Evolutionary conservation across 2,888 invertebrate species (phyloP).

Genomic region (Apodemia mormo): DNA sequence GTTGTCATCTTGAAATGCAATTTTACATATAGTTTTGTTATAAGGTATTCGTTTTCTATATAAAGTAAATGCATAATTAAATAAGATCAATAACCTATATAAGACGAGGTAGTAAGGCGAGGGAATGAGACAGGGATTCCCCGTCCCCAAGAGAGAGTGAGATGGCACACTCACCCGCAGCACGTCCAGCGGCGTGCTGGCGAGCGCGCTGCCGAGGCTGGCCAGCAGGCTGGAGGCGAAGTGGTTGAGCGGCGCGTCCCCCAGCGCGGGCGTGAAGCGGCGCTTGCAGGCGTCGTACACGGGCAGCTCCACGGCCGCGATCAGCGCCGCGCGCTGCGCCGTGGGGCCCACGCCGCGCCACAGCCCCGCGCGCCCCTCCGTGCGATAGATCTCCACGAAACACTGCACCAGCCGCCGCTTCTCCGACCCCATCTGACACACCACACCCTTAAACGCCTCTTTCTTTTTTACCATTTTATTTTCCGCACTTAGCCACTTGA

Average conservation of each 20-base stretch:
- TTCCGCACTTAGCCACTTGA: too few relatives aligned
- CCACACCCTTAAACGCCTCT: too few relatives aligned
- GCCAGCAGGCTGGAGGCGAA: constrained; percentile 94
- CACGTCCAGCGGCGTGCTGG: constrained; percentile 97
- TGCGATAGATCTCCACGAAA: constrained; percentile 89
- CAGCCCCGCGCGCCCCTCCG: constrained; percentile 92
- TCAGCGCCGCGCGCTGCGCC: constrained; percentile 95
- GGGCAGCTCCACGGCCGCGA: constrained; percentile 96
- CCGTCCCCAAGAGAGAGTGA: too few relatives aligned
- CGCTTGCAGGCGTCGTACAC: constrained; percentile 95
- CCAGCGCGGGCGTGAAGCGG: constrained; percentile 85
- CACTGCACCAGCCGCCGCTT: constrained; percentile 86
- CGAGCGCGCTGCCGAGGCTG: constrained; percentile 95
- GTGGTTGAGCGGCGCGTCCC: constrained; percentile 92
- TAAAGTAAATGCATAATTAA: too few relatives aligned
- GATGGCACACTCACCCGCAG: constrained; percentile 85
- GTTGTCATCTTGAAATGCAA: too few relatives aligned
- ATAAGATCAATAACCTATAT: too few relatives aligned
- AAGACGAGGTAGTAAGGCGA: too few relatives aligned
- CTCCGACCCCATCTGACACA: constrained; percentile 76
- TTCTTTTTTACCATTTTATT: too few relatives aligned
- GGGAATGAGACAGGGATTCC: too few relatives aligned
- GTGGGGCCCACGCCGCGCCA: constrained; percentile 97
- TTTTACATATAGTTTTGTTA: too few relatives aligned
- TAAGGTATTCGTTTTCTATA: too few relatives aligned